Percentiles rank a stretch among this genome's conserved stretches.
Conservation (phyloP, 2,113 vertebrate species). For the Thunnus maccoyii region DNA sequence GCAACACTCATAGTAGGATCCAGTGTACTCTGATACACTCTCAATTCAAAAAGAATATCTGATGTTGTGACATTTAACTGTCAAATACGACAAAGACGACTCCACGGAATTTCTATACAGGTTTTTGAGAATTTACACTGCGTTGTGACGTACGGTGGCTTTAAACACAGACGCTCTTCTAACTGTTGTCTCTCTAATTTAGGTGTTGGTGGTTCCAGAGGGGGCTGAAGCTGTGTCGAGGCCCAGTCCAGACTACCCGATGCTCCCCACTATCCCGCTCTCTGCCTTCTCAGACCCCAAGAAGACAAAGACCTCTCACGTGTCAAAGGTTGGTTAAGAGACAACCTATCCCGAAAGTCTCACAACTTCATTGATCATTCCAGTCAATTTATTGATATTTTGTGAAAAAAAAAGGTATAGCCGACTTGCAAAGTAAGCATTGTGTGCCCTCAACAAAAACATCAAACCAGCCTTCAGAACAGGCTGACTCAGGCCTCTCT, state of each 20-base stretch:
- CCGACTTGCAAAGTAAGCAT: not conserved
- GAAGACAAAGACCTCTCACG: slow-evolving; percentile 96
- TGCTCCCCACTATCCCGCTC: slow-evolving; percentile 98
- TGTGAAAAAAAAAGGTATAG: not conserved
- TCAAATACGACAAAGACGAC: too few species aligned
- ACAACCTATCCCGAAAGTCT: not conserved
- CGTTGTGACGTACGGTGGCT: not conserved
- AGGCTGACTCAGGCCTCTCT: slow-evolving; percentile 31
- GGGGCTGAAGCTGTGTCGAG: slow-evolving; percentile 94
- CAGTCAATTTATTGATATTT: not conserved
- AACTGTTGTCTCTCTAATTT: slow-evolving; percentile 30
- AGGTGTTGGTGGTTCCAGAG: slow-evolving; percentile 98
- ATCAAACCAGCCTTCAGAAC: slow-evolving; percentile 24
- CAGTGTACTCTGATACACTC: too few species aligned
- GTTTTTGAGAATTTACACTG: not conserved
- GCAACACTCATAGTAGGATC: too few species aligned
- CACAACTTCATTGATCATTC: not conserved
- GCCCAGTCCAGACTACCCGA: slow-evolving; percentile 97
- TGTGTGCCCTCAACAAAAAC: not conserved
- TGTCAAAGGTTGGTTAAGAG: slow-evolving; percentile 92
- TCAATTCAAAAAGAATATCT: too few species aligned
- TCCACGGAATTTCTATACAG: too few species aligned
- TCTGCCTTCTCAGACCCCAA: slow-evolving; percentile 99
- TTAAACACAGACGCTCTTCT: not conserved
- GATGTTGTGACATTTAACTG: too few species aligned